Conservation (phyloP, 2,113 vertebrate genomes). For the Enhydra lutris region DNA sequence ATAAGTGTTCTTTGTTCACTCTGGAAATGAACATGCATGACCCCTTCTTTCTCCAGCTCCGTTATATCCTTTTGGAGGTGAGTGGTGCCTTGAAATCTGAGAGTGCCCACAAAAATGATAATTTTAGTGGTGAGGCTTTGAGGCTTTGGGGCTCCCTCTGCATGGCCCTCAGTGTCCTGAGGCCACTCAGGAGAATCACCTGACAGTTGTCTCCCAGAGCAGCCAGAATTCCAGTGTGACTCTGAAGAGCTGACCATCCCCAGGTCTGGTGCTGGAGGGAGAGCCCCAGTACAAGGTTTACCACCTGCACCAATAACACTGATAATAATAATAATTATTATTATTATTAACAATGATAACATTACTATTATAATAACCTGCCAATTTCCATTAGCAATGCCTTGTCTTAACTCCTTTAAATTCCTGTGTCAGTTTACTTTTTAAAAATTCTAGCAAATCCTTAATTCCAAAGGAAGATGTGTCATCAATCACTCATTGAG, state of each 20-base stretch:
- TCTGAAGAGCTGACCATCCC: background rate
- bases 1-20: slow-evolving; percentile 48
- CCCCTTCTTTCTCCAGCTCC: background rate
- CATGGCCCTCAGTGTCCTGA: background rate
- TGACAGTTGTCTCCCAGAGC: background rate
- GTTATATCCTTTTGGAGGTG: background rate
- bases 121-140: rapidly evolving
- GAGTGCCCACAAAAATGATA: background rate
- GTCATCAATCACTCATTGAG: background rate
- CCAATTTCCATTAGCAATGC: background rate
- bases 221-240: background rate
- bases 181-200: background rate
- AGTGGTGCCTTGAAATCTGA: background rate
- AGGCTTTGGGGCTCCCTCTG: background rate
- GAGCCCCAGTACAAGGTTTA: background rate
- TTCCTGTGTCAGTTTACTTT: background rate
- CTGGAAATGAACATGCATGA: background rate
- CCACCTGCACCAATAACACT: background rate
- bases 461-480: background rate
- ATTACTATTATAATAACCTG: no score
- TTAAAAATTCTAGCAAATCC: background rate
- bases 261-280: background rate
- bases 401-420: background rate
- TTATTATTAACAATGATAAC: background rate
- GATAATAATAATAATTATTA: background rate